Evolutionary conservation across 2,797 vertebrate species (phyloP).

Genomic region (Pelodytes ibericus): DNA sequence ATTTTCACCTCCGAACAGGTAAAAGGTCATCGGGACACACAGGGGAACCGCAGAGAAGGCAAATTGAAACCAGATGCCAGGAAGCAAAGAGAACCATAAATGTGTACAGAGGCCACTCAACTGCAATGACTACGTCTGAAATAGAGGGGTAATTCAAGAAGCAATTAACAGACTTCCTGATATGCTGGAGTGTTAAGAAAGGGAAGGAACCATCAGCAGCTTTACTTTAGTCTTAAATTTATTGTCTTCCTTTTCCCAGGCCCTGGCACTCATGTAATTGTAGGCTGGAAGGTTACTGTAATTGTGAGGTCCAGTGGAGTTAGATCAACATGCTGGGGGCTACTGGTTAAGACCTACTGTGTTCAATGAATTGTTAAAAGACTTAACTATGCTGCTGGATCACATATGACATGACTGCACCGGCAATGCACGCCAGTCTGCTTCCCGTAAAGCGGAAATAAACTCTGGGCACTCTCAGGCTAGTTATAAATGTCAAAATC

Average conservation of each 20-base stretch:
- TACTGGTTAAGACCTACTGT: slow-evolving; percentile 33
- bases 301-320: slow-evolving; percentile 46
- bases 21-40: slow-evolving; percentile 54
- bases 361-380: slow-evolving; percentile 22
- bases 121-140: slow-evolving; percentile 54
- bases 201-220: slow-evolving; percentile 54
- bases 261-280: slow-evolving; percentile 48
- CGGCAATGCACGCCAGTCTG: neutral
- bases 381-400: slow-evolving; percentile 4
- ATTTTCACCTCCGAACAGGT: slow-evolving; percentile 62
- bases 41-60: slow-evolving; percentile 40
- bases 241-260: slow-evolving; percentile 36
- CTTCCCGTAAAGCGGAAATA: slow-evolving; percentile 37
- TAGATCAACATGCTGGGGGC: slow-evolving; percentile 41
- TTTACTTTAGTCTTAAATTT: slow-evolving; percentile 19
- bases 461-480: neutral
- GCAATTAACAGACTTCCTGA: slow-evolving; percentile 60
- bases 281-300: slow-evolving; percentile 13
- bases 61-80: slow-evolving; percentile 67
- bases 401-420: neutral
- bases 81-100: slow-evolving; percentile 63
- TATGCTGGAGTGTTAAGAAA: slow-evolving; percentile 31
- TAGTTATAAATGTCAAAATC: slow-evolving; percentile 26
- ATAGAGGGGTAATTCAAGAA: slow-evolving; percentile 64
- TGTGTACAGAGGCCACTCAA: slow-evolving; percentile 57